phyloP scores from a whole-genome alignment of 2,797 vertebrate genomes.

The Eospalax fontanierii region DNA sequence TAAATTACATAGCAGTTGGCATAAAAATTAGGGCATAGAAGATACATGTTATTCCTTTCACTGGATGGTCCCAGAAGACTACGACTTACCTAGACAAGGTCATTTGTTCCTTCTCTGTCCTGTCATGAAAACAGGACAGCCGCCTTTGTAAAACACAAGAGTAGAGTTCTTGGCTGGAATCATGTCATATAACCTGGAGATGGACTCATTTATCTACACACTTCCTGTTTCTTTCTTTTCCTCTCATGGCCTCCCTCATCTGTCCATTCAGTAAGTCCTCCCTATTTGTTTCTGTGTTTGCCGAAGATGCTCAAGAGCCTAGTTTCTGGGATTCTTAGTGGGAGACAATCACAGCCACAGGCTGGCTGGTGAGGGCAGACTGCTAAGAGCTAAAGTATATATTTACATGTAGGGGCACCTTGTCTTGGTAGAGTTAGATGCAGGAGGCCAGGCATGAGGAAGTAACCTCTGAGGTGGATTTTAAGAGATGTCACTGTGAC shows the following conservation, averaged over 20 bases:
- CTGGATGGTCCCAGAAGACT: background rate
- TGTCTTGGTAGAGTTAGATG: background rate
- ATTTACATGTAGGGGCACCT: background rate
- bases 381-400: background rate
- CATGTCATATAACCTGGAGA: background rate
- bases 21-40: background rate
- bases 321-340: background rate
- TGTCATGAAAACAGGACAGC: conserved; percentile 49
- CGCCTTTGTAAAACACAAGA: conserved; percentile 51
- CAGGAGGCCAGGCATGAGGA: background rate
- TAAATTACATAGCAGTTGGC: background rate
- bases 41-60: background rate
- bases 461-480: background rate
- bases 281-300: background rate
- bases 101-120: conserved; percentile 10
- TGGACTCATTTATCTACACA: background rate
- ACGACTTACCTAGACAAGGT: background rate
- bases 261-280: background rate
- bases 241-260: background rate
- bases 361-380: background rate
- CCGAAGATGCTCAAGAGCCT: background rate
- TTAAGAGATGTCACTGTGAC: background rate
- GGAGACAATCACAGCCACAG: background rate
- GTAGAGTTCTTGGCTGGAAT: conserved; percentile 16
- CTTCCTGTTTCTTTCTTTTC: conserved; percentile 24